Conservation (phyloP, 2,113 vertebrate genomes). For the Bombycilla garrulus region DNA sequence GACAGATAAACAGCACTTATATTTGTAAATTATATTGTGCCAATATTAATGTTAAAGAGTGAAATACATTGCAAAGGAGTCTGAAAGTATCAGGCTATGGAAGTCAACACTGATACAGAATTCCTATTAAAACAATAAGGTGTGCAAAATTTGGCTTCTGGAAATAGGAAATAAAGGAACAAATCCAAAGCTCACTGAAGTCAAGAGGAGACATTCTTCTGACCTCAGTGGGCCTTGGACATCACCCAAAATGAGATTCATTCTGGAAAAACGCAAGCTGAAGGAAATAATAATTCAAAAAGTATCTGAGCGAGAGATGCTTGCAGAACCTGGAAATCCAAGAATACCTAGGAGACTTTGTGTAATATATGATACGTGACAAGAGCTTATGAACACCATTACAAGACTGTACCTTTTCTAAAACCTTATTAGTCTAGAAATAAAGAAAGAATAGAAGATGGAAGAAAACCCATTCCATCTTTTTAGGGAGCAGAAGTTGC, state of each 20-base stretch:
- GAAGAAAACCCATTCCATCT: not conserved
- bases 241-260: conserved; percentile 53
- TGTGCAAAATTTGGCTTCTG: conserved; percentile 50
- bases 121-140: conserved; percentile 45
- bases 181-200: conserved; percentile 50
- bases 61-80: not conserved
- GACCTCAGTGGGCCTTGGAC: conserved; percentile 56
- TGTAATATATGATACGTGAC: not conserved
- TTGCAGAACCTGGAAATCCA: conserved; percentile 56
- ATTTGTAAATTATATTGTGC: not conserved
- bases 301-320: conserved; percentile 21
- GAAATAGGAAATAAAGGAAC: conserved; percentile 41
- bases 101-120: not conserved
- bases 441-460: not conserved
- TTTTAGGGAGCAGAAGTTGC: not conserved
- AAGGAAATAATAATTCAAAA: conserved; percentile 54
- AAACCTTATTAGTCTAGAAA: not conserved
- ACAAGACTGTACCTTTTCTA: not conserved
- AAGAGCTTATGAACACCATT: not conserved
- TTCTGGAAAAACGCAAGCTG: conserved; percentile 47
- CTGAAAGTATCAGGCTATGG: not conserved
- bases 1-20: not conserved
- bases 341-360: conserved; percentile 40
- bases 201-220: conserved; percentile 58
- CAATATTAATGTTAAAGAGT: not conserved